Evolutionary conservation across 1,140 invertebrate genomes (phyloP).

Genomic region (Coelopa frigida): DNA sequence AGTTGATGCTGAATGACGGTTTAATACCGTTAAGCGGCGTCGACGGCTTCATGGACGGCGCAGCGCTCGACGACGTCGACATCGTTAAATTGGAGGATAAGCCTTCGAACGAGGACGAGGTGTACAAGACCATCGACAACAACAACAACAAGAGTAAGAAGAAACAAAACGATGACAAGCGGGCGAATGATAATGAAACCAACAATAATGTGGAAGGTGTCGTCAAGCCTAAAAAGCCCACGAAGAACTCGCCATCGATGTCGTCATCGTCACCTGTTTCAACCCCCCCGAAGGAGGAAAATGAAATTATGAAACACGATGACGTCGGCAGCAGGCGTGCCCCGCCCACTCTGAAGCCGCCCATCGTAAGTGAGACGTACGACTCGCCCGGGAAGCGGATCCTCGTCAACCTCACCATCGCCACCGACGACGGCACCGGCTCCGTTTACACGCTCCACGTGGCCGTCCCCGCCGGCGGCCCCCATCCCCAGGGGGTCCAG

Average conservation of each 20-base stretch:
- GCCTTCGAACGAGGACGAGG: constrained; percentile 11
- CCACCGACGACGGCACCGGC: constrained; percentile 35
- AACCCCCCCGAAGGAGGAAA: constrained; percentile 14
- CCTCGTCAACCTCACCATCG: constrained; percentile 40
- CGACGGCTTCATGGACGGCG: constrained; percentile 7
- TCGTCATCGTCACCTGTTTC: no score
- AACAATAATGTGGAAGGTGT: constrained; percentile 1
- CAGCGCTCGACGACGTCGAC: constrained; percentile 28
- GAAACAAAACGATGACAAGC: constrained; percentile 2
- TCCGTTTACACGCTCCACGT: constrained; percentile 43
- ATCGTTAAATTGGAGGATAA: constrained; percentile 31
- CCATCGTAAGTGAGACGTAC: constrained; percentile 29
- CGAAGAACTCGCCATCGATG: neutral
- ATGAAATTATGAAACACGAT: constrained; percentile 23
- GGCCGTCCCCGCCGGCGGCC: constrained; percentile 29
- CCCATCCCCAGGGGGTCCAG: constrained; percentile 15
- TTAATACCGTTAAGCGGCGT: constrained; percentile 9
- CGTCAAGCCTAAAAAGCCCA: neutral
- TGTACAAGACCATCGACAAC: constrained; percentile 12
- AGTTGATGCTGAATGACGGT: constrained; percentile 34
- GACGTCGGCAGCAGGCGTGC: constrained; percentile 10
- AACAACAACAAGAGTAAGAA: neutral
- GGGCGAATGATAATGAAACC: constrained; percentile 1
- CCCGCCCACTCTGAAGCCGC: constrained; percentile 22
- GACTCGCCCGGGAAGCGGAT: constrained; percentile 32